Evolutionary conservation across 2,797 vertebrate genomes (phyloP), one percentile per base, ranked within the genome.

Genomic region (Sorex maritimensis): DNA sequence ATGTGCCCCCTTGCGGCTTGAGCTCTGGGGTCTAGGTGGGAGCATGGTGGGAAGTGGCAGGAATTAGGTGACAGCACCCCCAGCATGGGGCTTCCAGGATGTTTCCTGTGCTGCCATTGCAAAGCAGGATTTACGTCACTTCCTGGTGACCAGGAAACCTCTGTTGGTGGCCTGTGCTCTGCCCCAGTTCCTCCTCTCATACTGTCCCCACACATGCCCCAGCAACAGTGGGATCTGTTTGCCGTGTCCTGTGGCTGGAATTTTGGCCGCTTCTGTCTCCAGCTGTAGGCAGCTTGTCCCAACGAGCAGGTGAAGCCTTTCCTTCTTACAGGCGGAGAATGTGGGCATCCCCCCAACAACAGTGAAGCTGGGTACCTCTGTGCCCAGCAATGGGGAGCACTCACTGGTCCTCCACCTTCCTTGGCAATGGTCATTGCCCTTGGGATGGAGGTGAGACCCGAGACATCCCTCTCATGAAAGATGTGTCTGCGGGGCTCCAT

Each of bases 391-490:
- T 63, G 67, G 86, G 71, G 52, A 73, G 81, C 28, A 14, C 14
- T 19, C 3, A 14, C 30, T 12, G 1, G 0, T 71, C 34, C 49
- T 84, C 68, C 26, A 14, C 46, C 75, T 82, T 81, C 11, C 41
- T 8, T 52, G 49, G 49, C 13, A 14, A 52, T 52, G 10, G 49
- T 52, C 4, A 52, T 52, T 2, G 49, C 13, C 49, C 41, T 4
- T 4, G 7, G 41, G 49, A 9, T 52, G 49, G 49, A 9, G 49
- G 49, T 52, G 49, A 52, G 13, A 52, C 10, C 10, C 11, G 49
- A 52, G 49, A 14, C 49, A 52, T 52, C 10, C 1, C 83, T 80
- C 63, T 84, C 83, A 11, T 92, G 81, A 91, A 86, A 97, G 96
- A 79, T 79, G 52, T 89, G 85, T 81, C 80, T 13, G 52, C 49